Conservation (phyloP, 2,113 vertebrate genomes). For the Alexandromys fortis region DNA sequence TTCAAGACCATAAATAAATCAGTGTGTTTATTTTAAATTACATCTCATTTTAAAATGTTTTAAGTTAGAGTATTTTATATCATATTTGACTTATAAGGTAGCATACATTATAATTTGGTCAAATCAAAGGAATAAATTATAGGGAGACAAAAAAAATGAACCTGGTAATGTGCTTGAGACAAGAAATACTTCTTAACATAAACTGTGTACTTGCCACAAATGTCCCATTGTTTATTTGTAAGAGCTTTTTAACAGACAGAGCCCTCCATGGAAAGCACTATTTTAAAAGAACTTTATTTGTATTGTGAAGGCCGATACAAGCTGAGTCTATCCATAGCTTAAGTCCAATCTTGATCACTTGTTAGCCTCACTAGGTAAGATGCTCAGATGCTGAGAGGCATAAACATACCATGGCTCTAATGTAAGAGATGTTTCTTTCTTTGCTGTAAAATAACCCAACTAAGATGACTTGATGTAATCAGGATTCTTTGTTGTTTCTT, state of each 20-base stretch:
- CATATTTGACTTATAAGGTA: not conserved
- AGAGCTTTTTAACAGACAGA: not conserved
- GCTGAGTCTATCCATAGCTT: not conserved
- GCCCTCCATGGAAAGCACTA: not conserved
- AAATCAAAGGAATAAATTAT: constrained; percentile 43
- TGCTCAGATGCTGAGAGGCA: not conserved
- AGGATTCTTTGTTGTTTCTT: constrained; percentile 13
- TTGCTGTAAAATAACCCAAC: not conserved
- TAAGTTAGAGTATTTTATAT: constrained; percentile 5
- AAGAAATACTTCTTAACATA: constrained; percentile 3
- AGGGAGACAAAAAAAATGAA: constrained; percentile 37
- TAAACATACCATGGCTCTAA: not conserved
- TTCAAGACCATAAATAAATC: constrained; percentile 1
- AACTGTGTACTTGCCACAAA: not conserved
- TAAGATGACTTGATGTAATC: not conserved
- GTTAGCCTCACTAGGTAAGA: not conserved
- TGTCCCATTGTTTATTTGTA: constrained; percentile 1
- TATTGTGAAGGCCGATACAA: not conserved
- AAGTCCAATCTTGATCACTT: not conserved
- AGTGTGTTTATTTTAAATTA: constrained; percentile 10
- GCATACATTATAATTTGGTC: not conserved
- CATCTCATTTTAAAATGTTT: not conserved
- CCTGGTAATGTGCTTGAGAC: not conserved
- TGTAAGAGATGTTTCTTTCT: constrained; percentile 33
- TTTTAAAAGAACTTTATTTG: constrained; percentile 1